Conservation (phyloP, 1,140 invertebrate genomes). For the Thrips palmi region DNA sequence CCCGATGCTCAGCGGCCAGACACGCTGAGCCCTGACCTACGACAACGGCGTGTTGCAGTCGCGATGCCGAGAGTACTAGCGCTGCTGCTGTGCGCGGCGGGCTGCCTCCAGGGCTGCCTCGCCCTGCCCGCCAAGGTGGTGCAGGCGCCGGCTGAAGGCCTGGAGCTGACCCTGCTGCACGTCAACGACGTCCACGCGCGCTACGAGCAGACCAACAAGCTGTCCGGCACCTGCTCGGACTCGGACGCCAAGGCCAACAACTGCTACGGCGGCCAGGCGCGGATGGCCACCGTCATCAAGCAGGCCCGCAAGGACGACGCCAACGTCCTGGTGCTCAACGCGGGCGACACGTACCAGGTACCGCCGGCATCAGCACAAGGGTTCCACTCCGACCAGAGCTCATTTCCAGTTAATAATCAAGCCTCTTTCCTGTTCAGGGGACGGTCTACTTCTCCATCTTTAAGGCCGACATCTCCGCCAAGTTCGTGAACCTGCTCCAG, state of each 20-base stretch:
- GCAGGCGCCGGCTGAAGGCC: too few relatives aligned
- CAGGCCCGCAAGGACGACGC: conserved; percentile 31
- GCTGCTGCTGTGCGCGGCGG: too few relatives aligned
- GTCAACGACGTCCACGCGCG: conserved; percentile 81
- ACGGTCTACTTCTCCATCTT: conserved; percentile 63
- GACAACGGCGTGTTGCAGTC: too few relatives aligned
- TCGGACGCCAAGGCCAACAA: conserved; percentile 21
- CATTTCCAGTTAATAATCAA: too few relatives aligned
- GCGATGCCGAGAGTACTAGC: too few relatives aligned
- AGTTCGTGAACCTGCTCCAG: conserved; percentile 54
- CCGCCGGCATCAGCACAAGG: too few relatives aligned
- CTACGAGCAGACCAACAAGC: conserved; percentile 46
- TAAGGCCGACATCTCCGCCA: conserved; percentile 52
- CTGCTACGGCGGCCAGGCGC: conserved; percentile 65
- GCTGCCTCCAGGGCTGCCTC: too few relatives aligned
- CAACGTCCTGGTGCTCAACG: conserved; percentile 58
- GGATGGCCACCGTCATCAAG: conserved; percentile 43
- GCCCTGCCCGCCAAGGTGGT: too few relatives aligned
- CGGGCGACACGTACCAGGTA: conserved; percentile 78
- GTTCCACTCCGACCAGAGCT: too few relatives aligned
- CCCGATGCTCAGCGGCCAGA: too few relatives aligned
- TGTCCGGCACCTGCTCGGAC: conserved; percentile 25
- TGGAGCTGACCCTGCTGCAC: conserved; percentile 50
- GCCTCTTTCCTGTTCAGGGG: too few relatives aligned
- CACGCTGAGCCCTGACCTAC: too few relatives aligned